Base-by-base conservation (phyloP, 2,888 invertebrate species). In the Sussaba pulchella region DNA sequence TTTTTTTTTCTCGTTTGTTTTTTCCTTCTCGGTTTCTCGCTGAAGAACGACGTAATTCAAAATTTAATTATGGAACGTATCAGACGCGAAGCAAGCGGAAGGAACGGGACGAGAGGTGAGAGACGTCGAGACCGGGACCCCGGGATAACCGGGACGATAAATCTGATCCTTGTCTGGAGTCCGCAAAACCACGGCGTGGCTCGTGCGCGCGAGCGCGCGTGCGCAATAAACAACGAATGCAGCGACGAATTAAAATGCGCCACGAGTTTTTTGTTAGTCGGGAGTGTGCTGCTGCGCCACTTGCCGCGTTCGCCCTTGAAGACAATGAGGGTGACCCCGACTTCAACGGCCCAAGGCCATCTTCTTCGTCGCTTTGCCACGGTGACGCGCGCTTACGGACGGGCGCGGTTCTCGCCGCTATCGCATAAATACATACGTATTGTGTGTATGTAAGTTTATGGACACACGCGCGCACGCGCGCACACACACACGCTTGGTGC, bases 271-370 rank as follows among this genome's bases (percentile, higher is more conserved):
- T 31, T 63, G 45, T 66, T 57, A 78, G 57, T 45, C 4, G 31
- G 31, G 31, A 6, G 31, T 5, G 61, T 21, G 26, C 43, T 52
- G 50, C 17, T 50, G 66, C 63, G 66, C 14, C 67, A 61, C 79
- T 75, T 52, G 52, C 57, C 64, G 43, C 66, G 67, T 72, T 78
- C 81, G 83, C 88, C 88, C 89, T 90, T 87, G 86, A 85, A 88
- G 86, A 87, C 86, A 87, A 88, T 87, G 87, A 85, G 87, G 87
- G 82, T 89, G 89, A 90, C 86, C 89, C 85, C 84, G 81, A 79
- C 82, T 83, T 82, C 85, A 87, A 90, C 89, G 87, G 87, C 81
- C 84, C 90, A 90, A 91, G 91, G 91, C 86, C 90, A 90, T 89
- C 89, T 43, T 77, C 63, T 73, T 19, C 69, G 63, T 31, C 36